These are phyloP conservation scores for Notiomystis cincta DNA, from an alignment of 2,113 vertebrate genomes.

Conservation along the genomic window DNA sequence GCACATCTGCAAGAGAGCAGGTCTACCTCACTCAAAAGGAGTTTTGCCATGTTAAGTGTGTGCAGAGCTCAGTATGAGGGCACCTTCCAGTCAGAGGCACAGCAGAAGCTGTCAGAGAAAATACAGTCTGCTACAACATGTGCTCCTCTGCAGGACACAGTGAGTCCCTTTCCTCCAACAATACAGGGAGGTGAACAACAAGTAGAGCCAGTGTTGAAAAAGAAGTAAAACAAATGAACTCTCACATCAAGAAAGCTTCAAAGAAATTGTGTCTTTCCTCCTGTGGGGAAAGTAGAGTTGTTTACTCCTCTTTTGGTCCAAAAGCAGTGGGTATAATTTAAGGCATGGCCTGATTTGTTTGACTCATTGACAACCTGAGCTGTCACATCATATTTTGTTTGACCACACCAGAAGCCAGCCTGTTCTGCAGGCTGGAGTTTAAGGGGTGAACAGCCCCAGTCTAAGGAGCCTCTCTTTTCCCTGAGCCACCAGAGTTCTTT, in stretches of 20 bases:
- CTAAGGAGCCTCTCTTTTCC: not conserved
- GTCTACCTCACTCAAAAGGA: not conserved
- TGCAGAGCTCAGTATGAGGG: not conserved
- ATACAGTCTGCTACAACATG: rapidly evolving
- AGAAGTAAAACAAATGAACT: not conserved
- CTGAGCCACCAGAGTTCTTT: not conserved
- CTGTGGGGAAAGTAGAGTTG: not conserved
- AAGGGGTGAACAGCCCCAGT: not conserved
- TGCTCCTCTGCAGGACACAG: not conserved
- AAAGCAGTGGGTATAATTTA: not conserved
- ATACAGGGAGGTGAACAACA: not conserved
- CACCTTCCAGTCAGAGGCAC: not conserved
- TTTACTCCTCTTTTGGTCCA: not conserved
- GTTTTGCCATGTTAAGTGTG: not conserved
- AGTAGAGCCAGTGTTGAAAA: not conserved
- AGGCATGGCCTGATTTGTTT: not conserved
- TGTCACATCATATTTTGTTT: not conserved
- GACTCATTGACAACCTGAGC: not conserved
- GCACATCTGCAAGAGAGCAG: not conserved
- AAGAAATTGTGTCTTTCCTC: not conserved
- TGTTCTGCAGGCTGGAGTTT: not conserved
- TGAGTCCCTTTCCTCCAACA: not conserved
- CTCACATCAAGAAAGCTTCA: not conserved
- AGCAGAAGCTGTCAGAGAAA: not conserved
- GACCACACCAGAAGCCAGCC: not conserved